phyloP scores from a whole-genome alignment of 2,888 invertebrate species.

The Lepidochitona cinerea region DNA sequence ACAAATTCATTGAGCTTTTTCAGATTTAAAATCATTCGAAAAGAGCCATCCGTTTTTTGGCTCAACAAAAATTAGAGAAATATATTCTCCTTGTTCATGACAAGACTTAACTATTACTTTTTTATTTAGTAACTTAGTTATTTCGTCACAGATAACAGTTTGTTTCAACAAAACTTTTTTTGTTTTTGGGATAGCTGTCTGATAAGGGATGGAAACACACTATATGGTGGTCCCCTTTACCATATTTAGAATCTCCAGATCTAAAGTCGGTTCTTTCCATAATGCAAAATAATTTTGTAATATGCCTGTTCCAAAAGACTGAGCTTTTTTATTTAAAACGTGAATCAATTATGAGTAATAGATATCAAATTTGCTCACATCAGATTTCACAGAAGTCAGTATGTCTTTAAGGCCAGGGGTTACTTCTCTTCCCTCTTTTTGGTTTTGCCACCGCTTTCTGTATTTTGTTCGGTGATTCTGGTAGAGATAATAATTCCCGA shows the following conservation, averaged over 20 bases:
- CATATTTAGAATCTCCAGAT: background rate
- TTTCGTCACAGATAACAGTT: background rate
- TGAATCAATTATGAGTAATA: background rate
- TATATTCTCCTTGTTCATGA: slow-evolving; percentile 8
- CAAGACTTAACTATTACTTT: background rate
- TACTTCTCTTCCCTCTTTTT: background rate
- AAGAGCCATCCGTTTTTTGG: slow-evolving; percentile 24
- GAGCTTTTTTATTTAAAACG: background rate
- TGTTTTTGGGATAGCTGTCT: background rate
- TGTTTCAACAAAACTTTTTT: background rate
- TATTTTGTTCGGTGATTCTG: background rate
- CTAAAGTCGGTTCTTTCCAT: background rate
- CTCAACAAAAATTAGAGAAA: slow-evolving; percentile 24
- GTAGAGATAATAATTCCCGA: background rate
- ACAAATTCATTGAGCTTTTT: slow-evolving; percentile 24
- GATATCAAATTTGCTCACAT: background rate
- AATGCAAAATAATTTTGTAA: background rate
- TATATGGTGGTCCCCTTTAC: background rate
- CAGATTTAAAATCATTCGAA: slow-evolving; percentile 29
- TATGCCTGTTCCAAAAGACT: background rate
- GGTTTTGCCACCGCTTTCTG: background rate
- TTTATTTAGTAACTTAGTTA: background rate
- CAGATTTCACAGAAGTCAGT: background rate
- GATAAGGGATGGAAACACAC: background rate
- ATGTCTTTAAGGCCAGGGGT: background rate